Conservation (phyloP, 1,140 invertebrate species). For the Drosophila prosaltans region DNA sequence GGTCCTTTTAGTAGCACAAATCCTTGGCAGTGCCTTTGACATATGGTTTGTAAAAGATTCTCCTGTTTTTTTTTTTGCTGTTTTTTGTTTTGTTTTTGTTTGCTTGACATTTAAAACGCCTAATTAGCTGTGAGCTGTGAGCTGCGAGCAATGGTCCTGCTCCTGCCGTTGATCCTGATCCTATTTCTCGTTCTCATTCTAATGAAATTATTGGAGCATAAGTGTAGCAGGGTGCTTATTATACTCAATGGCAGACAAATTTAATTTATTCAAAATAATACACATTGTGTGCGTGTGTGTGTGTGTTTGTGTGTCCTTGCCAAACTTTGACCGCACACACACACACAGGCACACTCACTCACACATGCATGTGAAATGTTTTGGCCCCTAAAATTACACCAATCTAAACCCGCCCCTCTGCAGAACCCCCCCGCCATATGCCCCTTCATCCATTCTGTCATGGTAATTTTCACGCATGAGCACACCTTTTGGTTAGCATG, state of each 20-base stretch:
- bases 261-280: constrained; percentile 76
- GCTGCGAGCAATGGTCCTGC: neutral
- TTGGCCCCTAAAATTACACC: constrained; percentile 8
- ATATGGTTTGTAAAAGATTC: constrained; percentile 39
- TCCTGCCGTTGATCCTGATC: constrained; percentile 19
- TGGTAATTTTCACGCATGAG: constrained; percentile 63
- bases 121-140: constrained; percentile 70
- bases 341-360: neutral
- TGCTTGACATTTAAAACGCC: constrained; percentile 73
- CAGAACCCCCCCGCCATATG: no score
- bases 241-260: constrained; percentile 57
- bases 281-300: constrained; percentile 41
- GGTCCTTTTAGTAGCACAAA: constrained; percentile 40
- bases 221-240: constrained; percentile 51
- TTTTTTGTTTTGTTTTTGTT: constrained; percentile 14
- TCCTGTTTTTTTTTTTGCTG: constrained; percentile 36
- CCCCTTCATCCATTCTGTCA: constrained; percentile 27
- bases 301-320: constrained; percentile 45
- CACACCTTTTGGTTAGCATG: constrained; percentile 37
- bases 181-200: constrained; percentile 19
- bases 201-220: constrained; percentile 74
- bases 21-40: constrained; percentile 32
- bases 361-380: constrained; percentile 3
- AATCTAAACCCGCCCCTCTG: neutral
- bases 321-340: constrained; percentile 51